Evolutionary conservation across 2,888 invertebrate species (phyloP).

Genomic region (Epsilonema sp.): DNA sequence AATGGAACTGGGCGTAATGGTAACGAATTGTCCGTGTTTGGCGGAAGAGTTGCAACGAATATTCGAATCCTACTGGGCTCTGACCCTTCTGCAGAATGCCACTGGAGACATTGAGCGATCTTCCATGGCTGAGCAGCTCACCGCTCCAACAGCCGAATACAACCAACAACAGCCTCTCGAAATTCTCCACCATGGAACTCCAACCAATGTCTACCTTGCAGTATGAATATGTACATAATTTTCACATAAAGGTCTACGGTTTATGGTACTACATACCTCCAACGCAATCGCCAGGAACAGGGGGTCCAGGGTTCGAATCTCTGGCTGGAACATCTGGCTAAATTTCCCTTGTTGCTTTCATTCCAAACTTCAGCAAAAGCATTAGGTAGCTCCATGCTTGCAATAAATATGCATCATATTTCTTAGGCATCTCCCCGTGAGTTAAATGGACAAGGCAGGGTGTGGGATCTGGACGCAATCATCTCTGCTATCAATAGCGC

Average conservation of each 20-base stretch:
- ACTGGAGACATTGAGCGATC: too few relatives aligned
- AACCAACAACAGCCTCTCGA: conserved; percentile 17
- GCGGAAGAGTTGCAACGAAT: conserved; percentile 64
- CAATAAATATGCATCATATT: too few relatives aligned
- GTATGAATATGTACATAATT: too few relatives aligned
- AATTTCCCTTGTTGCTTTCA: too few relatives aligned
- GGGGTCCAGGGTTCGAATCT: too few relatives aligned
- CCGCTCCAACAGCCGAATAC: conserved; percentile 11
- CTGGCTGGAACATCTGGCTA: too few relatives aligned
- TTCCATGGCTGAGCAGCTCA: background rate
- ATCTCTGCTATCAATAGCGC: conserved; percentile 57
- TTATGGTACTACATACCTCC: too few relatives aligned
- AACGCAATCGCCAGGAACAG: too few relatives aligned
- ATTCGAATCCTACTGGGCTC: conserved; percentile 73
- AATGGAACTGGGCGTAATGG: conserved; percentile 58
- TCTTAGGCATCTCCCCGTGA: conserved; percentile 66
- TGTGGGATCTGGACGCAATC: conserved; percentile 64
- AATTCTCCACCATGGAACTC: conserved; percentile 14
- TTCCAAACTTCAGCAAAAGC: too few relatives aligned
- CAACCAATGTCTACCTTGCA: too few relatives aligned
- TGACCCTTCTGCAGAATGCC: conserved; percentile 11
- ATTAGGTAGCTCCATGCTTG: too few relatives aligned
- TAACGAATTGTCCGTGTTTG: conserved; percentile 60
- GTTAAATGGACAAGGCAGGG: conserved; percentile 58
- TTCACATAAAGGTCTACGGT: too few relatives aligned